Base-by-base conservation (phyloP, 1,140 invertebrate genomes). In the Pissodes strobi region DNA sequence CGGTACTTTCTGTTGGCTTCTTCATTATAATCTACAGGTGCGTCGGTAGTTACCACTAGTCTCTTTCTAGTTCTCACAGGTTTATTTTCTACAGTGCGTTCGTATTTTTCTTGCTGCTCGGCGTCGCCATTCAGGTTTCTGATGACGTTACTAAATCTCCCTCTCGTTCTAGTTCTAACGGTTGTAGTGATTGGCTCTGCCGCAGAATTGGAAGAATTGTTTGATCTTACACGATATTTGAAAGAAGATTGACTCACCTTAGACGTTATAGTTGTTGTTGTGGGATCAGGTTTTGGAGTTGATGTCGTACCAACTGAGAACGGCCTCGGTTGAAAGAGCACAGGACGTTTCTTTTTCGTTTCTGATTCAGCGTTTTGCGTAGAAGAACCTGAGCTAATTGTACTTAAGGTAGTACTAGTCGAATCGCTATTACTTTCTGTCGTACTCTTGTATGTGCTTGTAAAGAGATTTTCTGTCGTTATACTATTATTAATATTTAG, bases 231-330 rank as follows among this genome's bases (percentile, higher is more conserved):
- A 27, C 69, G 67, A 30, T 57, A 66, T 65, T 65, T 72, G 43
- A 68, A 62, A 59, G 63, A 69, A 66, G 68, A 56, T 59, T 67
- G 67, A 76, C 74, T 73, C 72, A 76, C 74, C 74, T 79, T 76
- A 21, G 72, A 65, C 23, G 74, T 73, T 71, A 84, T 81, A 39
- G 78, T 76, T 66, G 75, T 76, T 37, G 79, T 70, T 58, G 81
- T 71, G 13, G 68, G 57, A 15, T 72, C 60, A 52, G 74, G 69
- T 21, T 71, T 75, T 58, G 53, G 10, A 27, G 68, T 74, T 72
- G 73, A 17, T 78, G 79, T 78, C 10, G 49, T 25, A 23, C 78
- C 74, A 4, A 77, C 72, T 12, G 77, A 77, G 34, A 75, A 75
- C 12, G 74, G 70, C 61, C 79, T 75, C 8, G 80, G 72, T 55